Evolutionary conservation across 2,113 vertebrate genomes (phyloP).

Genomic region (Tapirus terrestris): DNA sequence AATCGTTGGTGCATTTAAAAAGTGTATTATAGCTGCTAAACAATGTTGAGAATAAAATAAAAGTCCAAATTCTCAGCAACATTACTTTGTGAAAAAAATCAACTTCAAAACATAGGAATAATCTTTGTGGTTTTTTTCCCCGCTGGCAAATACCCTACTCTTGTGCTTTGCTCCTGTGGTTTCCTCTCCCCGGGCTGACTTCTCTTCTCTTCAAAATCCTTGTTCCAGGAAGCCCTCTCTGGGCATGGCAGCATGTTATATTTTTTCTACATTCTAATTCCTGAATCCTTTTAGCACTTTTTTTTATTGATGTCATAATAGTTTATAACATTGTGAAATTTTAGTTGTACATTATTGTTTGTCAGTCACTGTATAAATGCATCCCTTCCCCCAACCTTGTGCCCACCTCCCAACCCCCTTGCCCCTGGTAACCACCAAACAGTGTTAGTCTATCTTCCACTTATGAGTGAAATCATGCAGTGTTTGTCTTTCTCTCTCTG

Average conservation of each 20-base stretch:
- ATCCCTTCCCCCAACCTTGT: too few species aligned
- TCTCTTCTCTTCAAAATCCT: not conserved
- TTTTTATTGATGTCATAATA: too few species aligned
- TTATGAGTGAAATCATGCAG: too few species aligned
- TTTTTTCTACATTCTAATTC: not conserved
- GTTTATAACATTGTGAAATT: too few species aligned
- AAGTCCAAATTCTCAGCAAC: not conserved
- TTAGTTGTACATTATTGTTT: too few species aligned
- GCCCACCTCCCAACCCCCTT: too few species aligned
- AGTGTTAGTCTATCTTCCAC: too few species aligned
- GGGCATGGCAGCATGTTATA: not conserved
- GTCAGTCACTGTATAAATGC: too few species aligned
- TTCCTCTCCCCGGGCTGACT: not conserved
- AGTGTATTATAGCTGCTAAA: not conserved
- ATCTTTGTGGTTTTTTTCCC: not conserved
- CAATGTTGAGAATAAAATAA: slow-evolving; percentile 22
- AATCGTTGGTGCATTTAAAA: not conserved
- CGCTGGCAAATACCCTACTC: not conserved
- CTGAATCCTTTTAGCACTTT: not conserved
- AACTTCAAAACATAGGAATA: not conserved
- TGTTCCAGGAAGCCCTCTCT: not conserved
- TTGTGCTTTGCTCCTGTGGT: not conserved
- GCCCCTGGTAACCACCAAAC: too few species aligned
- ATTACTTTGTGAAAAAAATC: not conserved
- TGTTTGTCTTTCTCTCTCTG: too few species aligned